A percentile compares a stretch with the other conserved stretches of the same genome.
Evolutionary conservation across 2,113 vertebrate species (phyloP).

Genomic region (Neotoma lepida): DNA sequence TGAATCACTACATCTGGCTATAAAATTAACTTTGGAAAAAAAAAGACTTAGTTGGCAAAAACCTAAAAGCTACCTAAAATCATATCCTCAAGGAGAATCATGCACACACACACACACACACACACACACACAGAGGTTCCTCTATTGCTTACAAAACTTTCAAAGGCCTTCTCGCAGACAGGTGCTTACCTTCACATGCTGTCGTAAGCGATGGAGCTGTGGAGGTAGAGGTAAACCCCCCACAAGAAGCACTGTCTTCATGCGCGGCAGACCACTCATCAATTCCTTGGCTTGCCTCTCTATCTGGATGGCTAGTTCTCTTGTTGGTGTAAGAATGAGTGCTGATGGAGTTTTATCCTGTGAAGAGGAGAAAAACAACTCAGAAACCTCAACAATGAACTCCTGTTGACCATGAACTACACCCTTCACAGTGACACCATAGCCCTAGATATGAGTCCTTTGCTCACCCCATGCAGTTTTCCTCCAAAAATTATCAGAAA

Average conservation of each 20-base stretch:
- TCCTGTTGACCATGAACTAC: fast-evolving
- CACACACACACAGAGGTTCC: background rate
- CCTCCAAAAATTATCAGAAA: background rate
- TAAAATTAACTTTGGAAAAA: background rate
- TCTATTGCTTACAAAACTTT: background rate
- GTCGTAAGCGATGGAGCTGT: slow-evolving; percentile 93
- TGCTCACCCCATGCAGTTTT: background rate
- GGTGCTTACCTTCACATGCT: slow-evolving; percentile 91
- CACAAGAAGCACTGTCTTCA: slow-evolving; percentile 95
- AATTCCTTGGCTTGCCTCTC: slow-evolving; percentile 95
- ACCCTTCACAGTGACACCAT: background rate
- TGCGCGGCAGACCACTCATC: slow-evolving; percentile 91
- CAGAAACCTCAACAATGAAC: fast-evolving
- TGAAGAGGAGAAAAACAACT: background rate
- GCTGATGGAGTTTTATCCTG: slow-evolving; percentile 85
- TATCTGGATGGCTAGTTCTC: slow-evolving; percentile 97
- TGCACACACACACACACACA: background rate
- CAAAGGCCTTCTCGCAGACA: fast-evolving
- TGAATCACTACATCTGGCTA: background rate
- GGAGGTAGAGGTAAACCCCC: slow-evolving; percentile 95
- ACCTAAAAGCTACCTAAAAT: background rate
- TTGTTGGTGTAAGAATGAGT: slow-evolving; percentile 94
- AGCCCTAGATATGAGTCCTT: background rate
- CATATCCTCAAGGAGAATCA: background rate
- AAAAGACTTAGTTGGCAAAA: background rate